phyloP scores from a whole-genome alignment of 2,797 vertebrate genomes.

The Muraenolepis orangiensis region DNA sequence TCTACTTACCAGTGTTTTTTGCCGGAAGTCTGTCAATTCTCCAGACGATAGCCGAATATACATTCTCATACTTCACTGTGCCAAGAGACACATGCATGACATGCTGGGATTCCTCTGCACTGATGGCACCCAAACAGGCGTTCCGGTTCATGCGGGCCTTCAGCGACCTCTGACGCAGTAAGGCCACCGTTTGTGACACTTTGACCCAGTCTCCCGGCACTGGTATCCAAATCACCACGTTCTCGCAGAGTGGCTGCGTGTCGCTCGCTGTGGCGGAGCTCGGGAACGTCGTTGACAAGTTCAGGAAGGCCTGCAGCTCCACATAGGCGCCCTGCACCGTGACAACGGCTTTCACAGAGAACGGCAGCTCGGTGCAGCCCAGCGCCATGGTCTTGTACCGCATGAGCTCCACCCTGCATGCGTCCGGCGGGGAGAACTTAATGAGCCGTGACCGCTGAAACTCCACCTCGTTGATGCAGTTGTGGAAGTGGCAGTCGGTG shows the following conservation, averaged over 20 bases:
- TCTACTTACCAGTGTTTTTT: conserved; percentile 88
- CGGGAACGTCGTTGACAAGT: conserved; percentile 73
- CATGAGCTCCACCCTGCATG: conserved; percentile 89
- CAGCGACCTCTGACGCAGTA: conserved; percentile 90
- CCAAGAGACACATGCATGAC: conserved; percentile 91
- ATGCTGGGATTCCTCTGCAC: conserved; percentile 80
- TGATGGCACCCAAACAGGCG: conserved; percentile 84
- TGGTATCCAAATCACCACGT: conserved; percentile 84
- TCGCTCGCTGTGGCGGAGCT: conserved; percentile 44
- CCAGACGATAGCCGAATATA: conserved; percentile 92
- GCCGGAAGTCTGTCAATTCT: conserved; percentile 94
- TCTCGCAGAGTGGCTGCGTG: conserved; percentile 79
- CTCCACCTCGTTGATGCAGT: conserved; percentile 79
- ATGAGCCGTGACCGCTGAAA: conserved; percentile 81
- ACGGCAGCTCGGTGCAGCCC: conserved; percentile 79
- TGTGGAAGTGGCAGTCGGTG: conserved; percentile 81
- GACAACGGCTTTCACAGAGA: conserved; percentile 85
- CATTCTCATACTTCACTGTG: conserved; percentile 93
- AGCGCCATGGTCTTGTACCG: conserved; percentile 79
- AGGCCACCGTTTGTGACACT: conserved; percentile 80
- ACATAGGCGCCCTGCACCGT: conserved; percentile 91
- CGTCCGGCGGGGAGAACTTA: conserved; percentile 85
- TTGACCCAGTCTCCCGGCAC: conserved; percentile 91
- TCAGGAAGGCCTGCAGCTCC: conserved; percentile 92
- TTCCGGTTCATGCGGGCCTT: conserved; percentile 95